Base-by-base conservation (phyloP, 2,113 vertebrate species). In the Nerophis lumbriciformis region DNA sequence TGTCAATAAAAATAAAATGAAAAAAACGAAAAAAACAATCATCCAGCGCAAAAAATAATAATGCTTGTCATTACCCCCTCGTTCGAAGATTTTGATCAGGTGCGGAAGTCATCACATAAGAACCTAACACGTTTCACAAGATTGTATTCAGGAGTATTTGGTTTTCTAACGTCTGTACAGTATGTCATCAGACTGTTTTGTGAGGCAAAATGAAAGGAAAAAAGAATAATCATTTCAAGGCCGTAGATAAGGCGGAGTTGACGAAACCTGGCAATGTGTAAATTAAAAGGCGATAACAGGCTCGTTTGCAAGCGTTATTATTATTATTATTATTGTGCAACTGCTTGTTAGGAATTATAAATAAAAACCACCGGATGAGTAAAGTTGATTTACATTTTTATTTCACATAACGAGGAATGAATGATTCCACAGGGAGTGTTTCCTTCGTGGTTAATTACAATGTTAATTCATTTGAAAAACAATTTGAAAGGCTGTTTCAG, bases 401-500 rank as follows among this genome's bases (percentile, higher is more conserved):
- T 59, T 73, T 53, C 19, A 42, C 10, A 6, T 42, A 55, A 58
- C 6, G 37, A 12, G 44, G 13, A 64, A 56, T 6, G n/a, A 53
- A 14, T 72, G 54, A 61, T 12, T 54, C 36, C 51, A 28, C 52
- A 50, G 72, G 13, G 16, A 21, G 12, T 0, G 16, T 58, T 54
- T 52, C 4, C 3, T 45, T 55, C 63, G 6, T 0, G 36, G 2
- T 66, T 39, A 1, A 53, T 61, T 57, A 39, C 49, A 36, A 0
- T 16, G 38, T 21, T 49, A 75, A 83, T 80, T 79, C 60, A 78
- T 77, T 65, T 72, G 48, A 50, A 45, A 77, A 61, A 36, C 65
- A 79, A 77, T 85, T 74, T 63, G 53, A 64, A 62, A 59, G n/a
- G 49, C 19, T 56, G 59, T 75, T 64, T 50, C 50, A 49, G 12